Evolutionary conservation across 2,797 vertebrate genomes (phyloP).

Genomic region (Arnoldichthys spilopterus): DNA sequence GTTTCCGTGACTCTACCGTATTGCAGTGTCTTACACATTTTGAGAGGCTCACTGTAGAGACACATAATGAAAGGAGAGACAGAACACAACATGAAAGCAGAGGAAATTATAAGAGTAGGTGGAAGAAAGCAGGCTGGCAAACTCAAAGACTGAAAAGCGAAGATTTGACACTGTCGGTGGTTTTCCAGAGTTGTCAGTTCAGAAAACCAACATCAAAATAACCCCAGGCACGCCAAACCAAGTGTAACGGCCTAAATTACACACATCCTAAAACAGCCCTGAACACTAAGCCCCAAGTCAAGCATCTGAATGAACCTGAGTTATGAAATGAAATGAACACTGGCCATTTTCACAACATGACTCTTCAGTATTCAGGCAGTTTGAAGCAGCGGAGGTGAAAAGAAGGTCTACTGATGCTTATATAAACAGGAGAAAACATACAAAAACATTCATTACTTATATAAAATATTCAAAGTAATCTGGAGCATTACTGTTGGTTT

Average conservation of each 20-base stretch:
- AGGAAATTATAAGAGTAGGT: slow-evolving; percentile 32
- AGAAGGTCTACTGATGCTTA: neutral
- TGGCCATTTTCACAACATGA: neutral
- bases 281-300: neutral
- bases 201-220: slow-evolving; percentile 41
- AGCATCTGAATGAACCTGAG: neutral
- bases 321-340: neutral
- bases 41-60: slow-evolving; percentile 6
- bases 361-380: neutral
- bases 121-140: neutral
- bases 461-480: too few species aligned
- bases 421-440: neutral
- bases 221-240: slow-evolving; percentile 15
- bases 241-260: slow-evolving; percentile 31
- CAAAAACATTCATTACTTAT: neutral
- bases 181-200: slow-evolving; percentile 35
- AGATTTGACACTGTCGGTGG: slow-evolving; percentile 11
- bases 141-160: neutral
- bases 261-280: slow-evolving; percentile 25
- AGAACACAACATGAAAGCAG: slow-evolving; percentile 10
- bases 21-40: slow-evolving; percentile 15
- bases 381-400: neutral
- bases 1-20: slow-evolving; percentile 14
- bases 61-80: slow-evolving; percentile 17
- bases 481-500: too few species aligned